phyloP scores from a whole-genome alignment of 2,797 vertebrate genomes.

The Enteromius unitaeniatus region DNA sequence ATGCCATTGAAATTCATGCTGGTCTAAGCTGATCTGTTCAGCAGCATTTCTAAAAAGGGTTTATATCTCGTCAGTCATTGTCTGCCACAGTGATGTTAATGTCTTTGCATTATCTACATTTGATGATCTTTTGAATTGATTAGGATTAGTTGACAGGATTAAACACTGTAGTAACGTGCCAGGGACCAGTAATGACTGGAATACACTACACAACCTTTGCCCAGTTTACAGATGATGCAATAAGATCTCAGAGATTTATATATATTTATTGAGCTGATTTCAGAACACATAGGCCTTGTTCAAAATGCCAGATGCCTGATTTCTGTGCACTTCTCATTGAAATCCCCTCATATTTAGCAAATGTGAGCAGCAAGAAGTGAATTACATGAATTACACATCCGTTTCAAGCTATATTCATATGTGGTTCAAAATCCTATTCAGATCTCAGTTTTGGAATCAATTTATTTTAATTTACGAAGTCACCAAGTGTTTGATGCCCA shows the following conservation, averaged over 20 bases:
- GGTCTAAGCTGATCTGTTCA: not conserved
- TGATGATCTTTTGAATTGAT: not conserved
- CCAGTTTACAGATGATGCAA: not conserved
- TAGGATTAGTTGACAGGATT: not conserved
- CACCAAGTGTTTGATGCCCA: too few relatives aligned
- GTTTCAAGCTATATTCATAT: too few relatives aligned
- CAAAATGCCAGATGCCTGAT: too few relatives aligned
- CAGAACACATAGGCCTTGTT: too few relatives aligned
- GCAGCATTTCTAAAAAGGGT: not conserved
- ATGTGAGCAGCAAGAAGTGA: too few relatives aligned
- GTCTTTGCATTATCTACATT: not conserved
- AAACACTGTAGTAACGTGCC: not conserved
- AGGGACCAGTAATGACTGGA: not conserved
- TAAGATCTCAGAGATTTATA: too few relatives aligned
- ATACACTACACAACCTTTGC: not conserved
- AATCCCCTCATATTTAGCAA: not conserved
- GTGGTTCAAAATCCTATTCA: too few relatives aligned
- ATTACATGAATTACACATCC: too few relatives aligned
- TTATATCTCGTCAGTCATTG: not conserved
- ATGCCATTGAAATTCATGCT: not conserved
- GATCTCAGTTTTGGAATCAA: too few relatives aligned
- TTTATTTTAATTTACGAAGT: too few relatives aligned
- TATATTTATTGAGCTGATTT: too few relatives aligned
- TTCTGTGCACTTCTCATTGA: not conserved
- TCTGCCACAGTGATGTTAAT: not conserved